Evolutionary conservation across 1,140 invertebrate species (phyloP), one percentile per base, ranked within the genome.

Genomic region (Procambarus virginalis): DNA sequence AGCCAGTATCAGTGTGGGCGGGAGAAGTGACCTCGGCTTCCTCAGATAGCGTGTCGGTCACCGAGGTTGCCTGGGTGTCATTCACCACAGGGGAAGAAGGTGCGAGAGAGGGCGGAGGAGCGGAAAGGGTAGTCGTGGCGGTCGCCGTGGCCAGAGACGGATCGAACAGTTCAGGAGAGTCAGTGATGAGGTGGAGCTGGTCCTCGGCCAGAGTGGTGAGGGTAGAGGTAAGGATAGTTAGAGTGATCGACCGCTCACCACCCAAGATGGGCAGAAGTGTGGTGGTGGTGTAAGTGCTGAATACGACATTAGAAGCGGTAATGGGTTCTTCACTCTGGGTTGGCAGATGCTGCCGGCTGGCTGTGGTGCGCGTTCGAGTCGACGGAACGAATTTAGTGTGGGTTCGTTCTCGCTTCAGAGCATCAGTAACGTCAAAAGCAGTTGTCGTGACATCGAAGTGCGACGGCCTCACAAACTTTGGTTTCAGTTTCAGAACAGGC

Each of bases 141-240:
- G 90, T 76, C 34, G 80, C 68, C 46, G 81, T 86, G 78, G 75
- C 77, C 49, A 88, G 73, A 4, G 90, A 80, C 9, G 91, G 92
- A 70, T 91, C 90, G 68, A 92, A 92, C 17, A 93, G 78, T n/a
- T 92, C 84, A 2, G 93, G 92, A n/a, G 93, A 91, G 22, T 87
- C 92, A 34, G 93, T 93, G 64, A 92, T 80, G 6, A 93, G 89
- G 75, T 91, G 91, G 55, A 92, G 76, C 60, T 93, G 91, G 1
- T 90, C 82, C 12, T 91, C 87, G 14, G 78, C 84, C 5, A 93
- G 86, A 17, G 93, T 93, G 46, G 92, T 92, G 48, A 93, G 88
- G 12, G 92, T 90, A 9, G 93, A 93, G 17, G 93, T 93, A 10
- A 93, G 76, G 12, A 93, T 84, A 64, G 92, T 92, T 17, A 93